Conservation (phyloP, 2,797 vertebrate species). For the Bucorvus abyssinicus region DNA sequence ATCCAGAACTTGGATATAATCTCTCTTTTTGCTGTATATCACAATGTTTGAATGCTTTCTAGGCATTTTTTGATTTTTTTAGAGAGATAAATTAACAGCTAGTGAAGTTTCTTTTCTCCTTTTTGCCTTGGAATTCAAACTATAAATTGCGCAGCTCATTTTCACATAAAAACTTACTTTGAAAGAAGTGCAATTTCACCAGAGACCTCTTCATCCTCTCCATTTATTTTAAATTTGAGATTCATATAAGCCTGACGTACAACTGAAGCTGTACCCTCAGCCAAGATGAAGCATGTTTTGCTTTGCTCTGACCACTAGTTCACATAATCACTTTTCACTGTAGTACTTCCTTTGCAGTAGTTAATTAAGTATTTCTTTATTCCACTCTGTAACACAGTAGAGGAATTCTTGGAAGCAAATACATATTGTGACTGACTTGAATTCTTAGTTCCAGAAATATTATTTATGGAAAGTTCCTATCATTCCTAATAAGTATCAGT, state of each 20-base stretch:
- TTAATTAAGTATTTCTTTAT: neutral
- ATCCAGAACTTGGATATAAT: neutral
- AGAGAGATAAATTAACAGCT: neutral
- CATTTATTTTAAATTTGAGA: neutral
- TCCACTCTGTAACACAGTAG: neutral
- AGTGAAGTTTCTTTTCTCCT: neutral
- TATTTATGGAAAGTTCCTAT: neutral
- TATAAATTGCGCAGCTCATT: neutral
- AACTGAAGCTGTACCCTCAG: neutral
- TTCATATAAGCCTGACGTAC: neutral
- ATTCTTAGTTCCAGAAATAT: neutral
- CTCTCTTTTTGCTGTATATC: neutral
- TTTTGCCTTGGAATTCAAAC: neutral
- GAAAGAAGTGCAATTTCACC: neutral
- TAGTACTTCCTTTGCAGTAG: neutral
- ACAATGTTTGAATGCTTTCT: neutral
- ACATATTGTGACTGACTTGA: neutral
- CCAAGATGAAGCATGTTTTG: neutral
- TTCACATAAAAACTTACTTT: neutral
- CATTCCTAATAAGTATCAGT: neutral
- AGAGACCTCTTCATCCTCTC: neutral
- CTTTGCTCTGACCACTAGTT: neutral
- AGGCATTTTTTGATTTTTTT: neutral
- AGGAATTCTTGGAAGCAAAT: neutral
- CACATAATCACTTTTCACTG: neutral